Conservation (phyloP, 2,113 vertebrate species). For the Anser brachyrhynchus region DNA sequence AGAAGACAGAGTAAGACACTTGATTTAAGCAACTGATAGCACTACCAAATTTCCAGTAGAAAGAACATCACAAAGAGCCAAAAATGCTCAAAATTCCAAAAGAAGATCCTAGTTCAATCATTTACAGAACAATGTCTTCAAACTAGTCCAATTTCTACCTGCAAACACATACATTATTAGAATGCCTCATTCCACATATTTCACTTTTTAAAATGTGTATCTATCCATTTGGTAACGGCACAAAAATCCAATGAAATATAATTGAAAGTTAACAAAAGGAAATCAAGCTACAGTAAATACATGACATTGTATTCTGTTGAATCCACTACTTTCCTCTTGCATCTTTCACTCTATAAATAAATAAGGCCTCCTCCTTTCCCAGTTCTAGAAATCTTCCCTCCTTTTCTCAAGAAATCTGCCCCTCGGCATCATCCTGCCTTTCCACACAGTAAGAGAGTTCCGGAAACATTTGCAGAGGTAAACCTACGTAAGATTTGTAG, state of each 20-base stretch:
- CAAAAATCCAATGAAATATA: neutral
- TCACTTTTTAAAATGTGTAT: neutral
- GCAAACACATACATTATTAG: neutral
- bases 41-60: neutral
- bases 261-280: neutral
- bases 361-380: neutral
- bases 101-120: neutral
- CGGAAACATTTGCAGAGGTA: neutral
- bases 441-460: neutral
- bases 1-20: neutral
- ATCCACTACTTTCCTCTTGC: neutral
- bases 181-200: neutral
- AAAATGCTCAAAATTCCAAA: neutral
- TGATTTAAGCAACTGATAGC: neutral
- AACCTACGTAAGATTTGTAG: neutral
- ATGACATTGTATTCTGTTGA: rapidly evolving
- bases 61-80: neutral
- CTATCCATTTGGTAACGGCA: neutral
- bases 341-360: neutral
- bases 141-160: neutral
- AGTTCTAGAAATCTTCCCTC: neutral
- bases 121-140: neutral
- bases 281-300: neutral
- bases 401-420: neutral
- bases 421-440: neutral